Evolutionary conservation across 2,888 invertebrate genomes (phyloP), one percentile per base, ranked within the genome.

Genomic region (Pherbina coryleti): DNA sequence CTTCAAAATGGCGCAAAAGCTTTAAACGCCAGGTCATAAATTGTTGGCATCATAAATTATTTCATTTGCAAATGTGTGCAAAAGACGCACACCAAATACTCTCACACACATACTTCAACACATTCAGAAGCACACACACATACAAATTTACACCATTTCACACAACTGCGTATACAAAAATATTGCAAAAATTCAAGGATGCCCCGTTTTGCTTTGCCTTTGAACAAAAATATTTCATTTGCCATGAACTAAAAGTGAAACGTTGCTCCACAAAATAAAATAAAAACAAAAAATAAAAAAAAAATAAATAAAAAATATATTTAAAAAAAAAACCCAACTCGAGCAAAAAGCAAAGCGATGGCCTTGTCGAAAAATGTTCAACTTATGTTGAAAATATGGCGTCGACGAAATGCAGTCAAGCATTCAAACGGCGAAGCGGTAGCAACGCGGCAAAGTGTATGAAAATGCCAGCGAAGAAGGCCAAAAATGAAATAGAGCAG

Each of bases 181-280:
- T 9, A 17, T 9, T n/a, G 7, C n/a, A 22, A 55, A 22, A 22
- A 19, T n/a, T 55, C 55, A 55, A 55, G 55, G 55, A 55, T 55
- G 22, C 55, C 11, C 22, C 5, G 55, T 19, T n/a, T n/a, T 3
- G 5, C 22, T 70, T 70, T n/a, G 31, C 37, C 31, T 71, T 55
- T 34, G 17, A n/a, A 31, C 17, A 31, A 19, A n/a, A 11, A 44
- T 64, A 69, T 74, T 78, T 74, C 66, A 49, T 49, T 64, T 71
- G 72, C 70, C 76, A 64, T 72, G 76, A 79, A 74, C 77, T 67
- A 73, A 74, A 74, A 77, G 77, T 77, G 74, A 77, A 73, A 57
- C 57, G 60, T 44, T 37, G 57, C 51, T 37, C 57, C 17, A 57
- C 19, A 31, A 64, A 55, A 69, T 22, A 69, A 49, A 69, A 53